Evolutionary conservation across 2,888 invertebrate species (phyloP), one percentile per base, ranked within the genome.

Genomic region (Fragum sueziense): DNA sequence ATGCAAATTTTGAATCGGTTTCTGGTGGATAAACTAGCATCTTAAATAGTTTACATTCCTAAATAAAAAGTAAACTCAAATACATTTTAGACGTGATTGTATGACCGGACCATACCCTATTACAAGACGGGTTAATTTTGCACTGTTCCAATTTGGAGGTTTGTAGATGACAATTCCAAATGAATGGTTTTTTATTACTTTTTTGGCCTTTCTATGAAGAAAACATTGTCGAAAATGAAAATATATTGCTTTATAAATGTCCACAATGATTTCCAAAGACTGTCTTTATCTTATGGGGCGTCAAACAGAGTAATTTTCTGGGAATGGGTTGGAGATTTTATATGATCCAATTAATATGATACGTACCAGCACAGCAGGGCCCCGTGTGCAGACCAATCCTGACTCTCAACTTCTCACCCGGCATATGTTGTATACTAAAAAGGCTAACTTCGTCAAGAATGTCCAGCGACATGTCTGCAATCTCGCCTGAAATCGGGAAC

Each of bases 301-400:
- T n/a, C n/a, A n/a, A n/a, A n/a, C n/a, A n/a, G n/a, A n/a, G n/a
- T n/a, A n/a, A n/a, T n/a, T n/a, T n/a, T n/a, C n/a, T n/a, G n/a
- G n/a, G n/a, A n/a, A n/a, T n/a, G n/a, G n/a, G n/a, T n/a, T n/a
- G n/a, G n/a, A n/a, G n/a, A n/a, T n/a, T n/a, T n/a, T n/a, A n/a
- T n/a, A n/a, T n/a, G n/a, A n/a, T n/a, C n/a, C n/a, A n/a, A n/a
- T n/a, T n/a, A n/a, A n/a, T n/a, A n/a, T n/a, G n/a, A n/a, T 31
- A 37, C 41, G 11, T 71, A 86, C 86, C 86, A 47, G 86, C 86
- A 70, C 86, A 86, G n/a, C 82, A 82, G 3, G 86, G 81, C 17
- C 86, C 86, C 0, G 86, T 86, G 37, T 86, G 84, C 25, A 80
- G 78, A n/a, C 87, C 87, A 0, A 87, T 84, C 22, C 87, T 79